Conservation (phyloP, 2,113 vertebrate genomes). For the Galbula dea region DNA sequence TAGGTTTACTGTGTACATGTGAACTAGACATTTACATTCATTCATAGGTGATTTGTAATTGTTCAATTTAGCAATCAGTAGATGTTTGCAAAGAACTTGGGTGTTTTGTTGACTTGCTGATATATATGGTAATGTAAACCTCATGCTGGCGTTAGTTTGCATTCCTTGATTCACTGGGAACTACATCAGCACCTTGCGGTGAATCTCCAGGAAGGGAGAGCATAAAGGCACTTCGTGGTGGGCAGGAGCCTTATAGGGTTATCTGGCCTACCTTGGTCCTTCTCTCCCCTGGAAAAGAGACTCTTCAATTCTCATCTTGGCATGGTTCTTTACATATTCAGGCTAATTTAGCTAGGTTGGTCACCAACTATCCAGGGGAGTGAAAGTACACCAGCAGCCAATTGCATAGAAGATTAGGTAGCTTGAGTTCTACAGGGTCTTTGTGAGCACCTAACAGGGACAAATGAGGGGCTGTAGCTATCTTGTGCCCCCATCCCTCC, state of each 20-base stretch:
- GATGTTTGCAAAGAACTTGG: background rate
- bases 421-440: background rate
- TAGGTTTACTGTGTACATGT: background rate
- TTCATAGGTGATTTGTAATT: slow-evolving; percentile 10
- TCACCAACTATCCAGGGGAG: background rate
- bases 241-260: background rate
- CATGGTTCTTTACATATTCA: background rate
- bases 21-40: background rate
- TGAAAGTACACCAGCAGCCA: background rate
- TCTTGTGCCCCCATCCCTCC: background rate
- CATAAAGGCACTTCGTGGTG: background rate
- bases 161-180: background rate
- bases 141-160: background rate
- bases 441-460: background rate
- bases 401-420: background rate
- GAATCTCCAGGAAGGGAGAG: background rate
- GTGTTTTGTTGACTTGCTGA: background rate
- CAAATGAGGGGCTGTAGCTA: background rate
- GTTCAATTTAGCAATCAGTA: slow-evolving; percentile 8
- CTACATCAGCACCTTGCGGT: background rate
- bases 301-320: background rate
- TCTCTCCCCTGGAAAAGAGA: background rate
- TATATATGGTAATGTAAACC: background rate
- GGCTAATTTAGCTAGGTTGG: background rate
- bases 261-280: background rate